These are phyloP conservation scores for Kuschelorhynchus macadamiae DNA, from an alignment of 2,888 invertebrate genomes.

Conservation along the genomic window DNA sequence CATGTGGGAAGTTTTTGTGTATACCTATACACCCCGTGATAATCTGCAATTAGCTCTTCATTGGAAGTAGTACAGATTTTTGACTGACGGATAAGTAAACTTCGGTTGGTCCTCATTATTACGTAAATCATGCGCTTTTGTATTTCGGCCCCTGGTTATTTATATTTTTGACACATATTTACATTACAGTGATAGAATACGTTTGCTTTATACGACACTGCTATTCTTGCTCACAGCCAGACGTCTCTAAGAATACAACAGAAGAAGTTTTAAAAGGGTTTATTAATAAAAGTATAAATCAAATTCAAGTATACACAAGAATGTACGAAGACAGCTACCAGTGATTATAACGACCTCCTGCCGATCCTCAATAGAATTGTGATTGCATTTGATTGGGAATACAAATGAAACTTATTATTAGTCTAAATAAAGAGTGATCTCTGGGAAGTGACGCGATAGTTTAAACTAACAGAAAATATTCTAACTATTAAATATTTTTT, in stretches of 20 bases:
- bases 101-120: constrained; percentile 22
- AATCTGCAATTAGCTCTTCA: constrained; percentile 14
- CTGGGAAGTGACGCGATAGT: too few relatives aligned
- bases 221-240: constrained; percentile 31
- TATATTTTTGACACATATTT: constrained; percentile 35
- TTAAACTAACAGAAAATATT: too few relatives aligned
- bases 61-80: constrained; percentile 12
- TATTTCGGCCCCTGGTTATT: constrained; percentile 19
- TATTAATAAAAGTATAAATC: constrained; percentile 25
- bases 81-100: constrained; percentile 7
- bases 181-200: constrained; percentile 20
- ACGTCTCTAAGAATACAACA: constrained; percentile 29
- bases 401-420: too few relatives aligned
- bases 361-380: not conserved
- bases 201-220: constrained; percentile 16
- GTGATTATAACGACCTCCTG: not conserved
- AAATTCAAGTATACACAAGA: not conserved
- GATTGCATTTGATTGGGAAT: constrained; percentile 3
- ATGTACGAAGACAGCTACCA: constrained; percentile 19
- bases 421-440: too few relatives aligned
- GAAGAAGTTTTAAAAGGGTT: constrained; percentile 21
- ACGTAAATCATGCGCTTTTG: constrained; percentile 21
- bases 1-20: too few relatives aligned
- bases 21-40: too few relatives aligned
- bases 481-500: too few relatives aligned